Percentiles rank a stretch among this genome's conserved stretches.
Evolutionary conservation across 2,113 vertebrate genomes (phyloP).

Genomic region (Oxygymnocypris stewartii): DNA sequence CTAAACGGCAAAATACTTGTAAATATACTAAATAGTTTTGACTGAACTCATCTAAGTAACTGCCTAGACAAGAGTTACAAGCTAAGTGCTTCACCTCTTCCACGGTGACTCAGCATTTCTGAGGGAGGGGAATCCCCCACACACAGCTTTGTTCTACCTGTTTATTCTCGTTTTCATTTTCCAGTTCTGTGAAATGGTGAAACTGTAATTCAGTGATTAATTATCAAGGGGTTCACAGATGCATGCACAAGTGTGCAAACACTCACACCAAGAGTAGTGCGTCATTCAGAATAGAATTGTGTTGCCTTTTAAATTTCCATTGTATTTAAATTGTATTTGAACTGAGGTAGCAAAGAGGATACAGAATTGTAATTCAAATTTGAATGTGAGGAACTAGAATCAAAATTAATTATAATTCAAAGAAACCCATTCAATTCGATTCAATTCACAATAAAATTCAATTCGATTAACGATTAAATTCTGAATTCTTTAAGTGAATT

Average conservation of each 20-base stretch:
- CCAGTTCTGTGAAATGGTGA: slow-evolving; percentile 2
- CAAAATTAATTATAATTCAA: not conserved
- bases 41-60: slow-evolving; percentile 3
- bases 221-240: not conserved
- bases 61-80: not conserved
- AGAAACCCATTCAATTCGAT: not conserved
- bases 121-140: not conserved
- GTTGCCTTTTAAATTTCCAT: not conserved
- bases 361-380: not conserved
- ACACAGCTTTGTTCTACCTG: slow-evolving; percentile 24
- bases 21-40: not conserved
- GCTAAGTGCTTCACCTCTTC: slow-evolving; percentile 12
- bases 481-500: too few relatives aligned
- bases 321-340: not conserved
- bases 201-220: slow-evolving; percentile 13
- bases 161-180: slow-evolving; percentile 20
- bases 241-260: not conserved
- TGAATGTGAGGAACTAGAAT: not conserved
- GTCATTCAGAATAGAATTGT: not conserved
- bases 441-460: too few relatives aligned
- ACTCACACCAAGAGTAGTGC: not conserved
- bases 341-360: not conserved
- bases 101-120: slow-evolving; percentile 41
- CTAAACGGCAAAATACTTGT: not conserved
- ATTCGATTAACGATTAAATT: too few relatives aligned